phyloP scores from a whole-genome alignment of 2,888 invertebrate genomes.

The Mythimna vitellina region DNA sequence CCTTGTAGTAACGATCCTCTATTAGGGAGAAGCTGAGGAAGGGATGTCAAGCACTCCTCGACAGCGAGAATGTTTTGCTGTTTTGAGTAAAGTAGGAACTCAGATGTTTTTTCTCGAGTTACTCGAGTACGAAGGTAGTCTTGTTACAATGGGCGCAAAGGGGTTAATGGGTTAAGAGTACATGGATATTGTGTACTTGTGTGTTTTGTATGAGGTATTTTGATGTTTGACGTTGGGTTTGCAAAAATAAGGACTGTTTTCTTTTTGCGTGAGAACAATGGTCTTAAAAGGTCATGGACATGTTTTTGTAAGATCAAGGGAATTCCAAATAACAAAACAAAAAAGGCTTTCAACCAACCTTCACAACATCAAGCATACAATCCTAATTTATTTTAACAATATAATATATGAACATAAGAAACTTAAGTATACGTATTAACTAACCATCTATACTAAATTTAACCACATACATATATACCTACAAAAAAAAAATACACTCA shows the following conservation, averaged over 20 bases:
- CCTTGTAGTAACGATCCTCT: slow-evolving; percentile 78
- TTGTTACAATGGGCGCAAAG: slow-evolving; percentile 31
- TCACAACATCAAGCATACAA: too few relatives aligned
- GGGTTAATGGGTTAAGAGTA: slow-evolving; percentile 22
- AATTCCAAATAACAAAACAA: too few relatives aligned
- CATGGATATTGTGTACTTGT: not conserved
- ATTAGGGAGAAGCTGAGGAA: slow-evolving; percentile 67
- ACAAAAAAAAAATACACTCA: too few relatives aligned
- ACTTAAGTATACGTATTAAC: too few relatives aligned
- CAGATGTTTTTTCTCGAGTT: slow-evolving; percentile 61
- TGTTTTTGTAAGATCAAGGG: too few relatives aligned
- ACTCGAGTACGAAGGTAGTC: slow-evolving; percentile 37
- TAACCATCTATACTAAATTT: too few relatives aligned
- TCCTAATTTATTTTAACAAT: too few relatives aligned
- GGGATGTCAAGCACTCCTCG: slow-evolving; percentile 68
- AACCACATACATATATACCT: too few relatives aligned
- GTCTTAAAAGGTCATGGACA: not conserved
- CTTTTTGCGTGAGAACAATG: not conserved
- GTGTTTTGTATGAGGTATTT: slow-evolving; percentile 17
- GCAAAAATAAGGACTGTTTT: not conserved
- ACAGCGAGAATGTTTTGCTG: slow-evolving; percentile 73
- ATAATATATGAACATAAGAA: too few relatives aligned
- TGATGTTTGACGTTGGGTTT: slow-evolving; percentile 1
- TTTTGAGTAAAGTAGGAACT: slow-evolving; percentile 70
- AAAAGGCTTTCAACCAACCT: too few relatives aligned